A percentile compares a stretch with the other conserved stretches of the same genome.
phyloP scores from a whole-genome alignment of 2,888 invertebrate species.

The Tiliacea aurago region DNA sequence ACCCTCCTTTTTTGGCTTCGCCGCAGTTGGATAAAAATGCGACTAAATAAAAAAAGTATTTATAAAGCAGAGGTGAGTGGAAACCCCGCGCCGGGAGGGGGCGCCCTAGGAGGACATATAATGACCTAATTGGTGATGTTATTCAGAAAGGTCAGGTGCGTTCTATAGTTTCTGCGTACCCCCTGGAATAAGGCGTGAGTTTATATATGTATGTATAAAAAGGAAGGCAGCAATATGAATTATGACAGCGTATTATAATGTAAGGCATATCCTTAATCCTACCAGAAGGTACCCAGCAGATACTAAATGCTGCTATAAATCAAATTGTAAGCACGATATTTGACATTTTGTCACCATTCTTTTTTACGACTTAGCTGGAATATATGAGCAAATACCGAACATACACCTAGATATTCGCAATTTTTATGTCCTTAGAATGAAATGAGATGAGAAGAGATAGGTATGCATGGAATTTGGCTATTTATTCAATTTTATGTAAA shows the following conservation, averaged over 20 bases:
- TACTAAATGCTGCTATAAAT: constrained; percentile 54
- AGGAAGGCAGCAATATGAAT: constrained; percentile 31
- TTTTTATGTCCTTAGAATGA: constrained; percentile 39
- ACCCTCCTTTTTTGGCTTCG: too few species aligned
- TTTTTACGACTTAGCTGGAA: constrained; percentile 43
- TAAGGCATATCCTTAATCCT: constrained; percentile 44
- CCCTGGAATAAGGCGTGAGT: too few species aligned
- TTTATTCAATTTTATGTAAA: constrained; percentile 58
- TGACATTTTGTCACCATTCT: constrained; percentile 59
- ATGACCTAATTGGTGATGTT: too few species aligned
- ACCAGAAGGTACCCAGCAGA: constrained; percentile 39
- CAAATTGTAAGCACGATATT: constrained; percentile 55
- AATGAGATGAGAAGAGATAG: constrained; percentile 33
- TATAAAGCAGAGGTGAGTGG: too few species aligned
- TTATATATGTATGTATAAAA: constrained; percentile 27
- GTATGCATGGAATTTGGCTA: constrained; percentile 30
- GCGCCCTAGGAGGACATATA: too few species aligned
- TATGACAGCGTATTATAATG: constrained; percentile 32
- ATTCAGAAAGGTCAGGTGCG: too few species aligned
- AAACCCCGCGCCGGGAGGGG: too few species aligned
- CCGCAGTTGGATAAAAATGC: too few species aligned
- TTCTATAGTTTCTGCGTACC: too few species aligned
- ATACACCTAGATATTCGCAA: constrained; percentile 37
- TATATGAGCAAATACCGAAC: constrained; percentile 31
- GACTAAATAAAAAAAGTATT: too few species aligned